Evolutionary conservation across 2,888 invertebrate species (phyloP).

Genomic region (Oscheius sp.): DNA sequence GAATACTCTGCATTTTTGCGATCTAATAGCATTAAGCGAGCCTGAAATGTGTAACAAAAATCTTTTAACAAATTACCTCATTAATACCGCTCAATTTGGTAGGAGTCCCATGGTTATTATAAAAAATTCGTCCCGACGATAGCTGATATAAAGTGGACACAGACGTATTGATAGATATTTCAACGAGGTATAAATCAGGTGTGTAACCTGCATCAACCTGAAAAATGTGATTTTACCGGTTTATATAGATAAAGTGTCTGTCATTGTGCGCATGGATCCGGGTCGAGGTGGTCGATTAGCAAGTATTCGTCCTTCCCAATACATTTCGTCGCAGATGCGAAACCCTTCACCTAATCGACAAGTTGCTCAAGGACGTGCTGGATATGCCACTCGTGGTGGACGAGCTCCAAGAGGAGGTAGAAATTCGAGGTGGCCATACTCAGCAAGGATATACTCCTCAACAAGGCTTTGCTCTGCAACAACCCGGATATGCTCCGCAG

Average conservation of each 20-base stretch:
- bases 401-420: no score
- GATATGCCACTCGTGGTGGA: no score
- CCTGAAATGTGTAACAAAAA: background rate
- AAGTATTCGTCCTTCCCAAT: no score
- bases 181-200: background rate
- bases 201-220: background rate
- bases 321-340: no score
- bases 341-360: no score
- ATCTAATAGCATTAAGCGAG: constrained; percentile 7
- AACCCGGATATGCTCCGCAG: no score
- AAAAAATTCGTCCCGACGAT: constrained; percentile 6
- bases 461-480: no score
- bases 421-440: no score
- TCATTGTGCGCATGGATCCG: no score
- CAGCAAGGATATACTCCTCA: no score
- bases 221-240: background rate
- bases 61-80: background rate
- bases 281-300: no score
- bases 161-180: background rate
- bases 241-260: background rate
- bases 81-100: background rate
- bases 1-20: background rate
- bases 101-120: background rate
- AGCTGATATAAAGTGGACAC: constrained; percentile 8
- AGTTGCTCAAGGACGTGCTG: no score